Base-by-base conservation (phyloP, 2,888 invertebrate genomes). In the Cataglyphis rosenhaueri region DNA sequence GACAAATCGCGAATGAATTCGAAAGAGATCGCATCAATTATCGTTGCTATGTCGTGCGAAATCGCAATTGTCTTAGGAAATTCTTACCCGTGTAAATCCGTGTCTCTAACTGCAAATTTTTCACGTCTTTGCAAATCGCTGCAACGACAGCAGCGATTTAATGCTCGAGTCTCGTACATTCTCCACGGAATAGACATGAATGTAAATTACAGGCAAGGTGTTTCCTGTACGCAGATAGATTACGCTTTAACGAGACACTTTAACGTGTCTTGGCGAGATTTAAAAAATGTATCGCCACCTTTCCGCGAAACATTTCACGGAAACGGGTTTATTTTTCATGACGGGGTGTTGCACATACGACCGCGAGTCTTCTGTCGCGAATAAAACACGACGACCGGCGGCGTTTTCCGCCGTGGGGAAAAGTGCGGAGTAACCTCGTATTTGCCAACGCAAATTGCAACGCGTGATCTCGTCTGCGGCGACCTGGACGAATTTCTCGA, bases 321-420 rank as follows among this genome's bases (percentile, higher is more conserved):
- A 59, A 59, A 48, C 41, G 4, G 29, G 21, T 79, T 78, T 70
- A 78, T 78, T 59, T 79, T 79, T 79, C 44, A 70, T 32, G 18
- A 15, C 41, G 18, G 15, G 25, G 18, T 18, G 38, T n/a, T 71
- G 35, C 44, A 29, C 55, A 25, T 25, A 81, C 62, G 74, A 41
- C 52, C 41, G 64, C 21, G 3, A 15, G 32, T 8, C 18, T 41
- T 52, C 48, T 38, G 10, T 64, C 41, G 52, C 81, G 75, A 81
- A 75, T 81, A 81, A 81, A 81, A 81, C 75, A 81, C 57, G 64
- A 75, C 75, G 52, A 21, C 71, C 21, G 59, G 25, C 71, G 35
- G 55, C 59, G 32, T 44, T 70, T 70, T 59, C 48, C 44, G 52
- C 55, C 15, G 12, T 4, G n/a, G 12, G 44, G 18, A 61, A 59